phyloP scores from a whole-genome alignment of 2,113 vertebrate genomes.

The Cynoglossus semilaevis region DNA sequence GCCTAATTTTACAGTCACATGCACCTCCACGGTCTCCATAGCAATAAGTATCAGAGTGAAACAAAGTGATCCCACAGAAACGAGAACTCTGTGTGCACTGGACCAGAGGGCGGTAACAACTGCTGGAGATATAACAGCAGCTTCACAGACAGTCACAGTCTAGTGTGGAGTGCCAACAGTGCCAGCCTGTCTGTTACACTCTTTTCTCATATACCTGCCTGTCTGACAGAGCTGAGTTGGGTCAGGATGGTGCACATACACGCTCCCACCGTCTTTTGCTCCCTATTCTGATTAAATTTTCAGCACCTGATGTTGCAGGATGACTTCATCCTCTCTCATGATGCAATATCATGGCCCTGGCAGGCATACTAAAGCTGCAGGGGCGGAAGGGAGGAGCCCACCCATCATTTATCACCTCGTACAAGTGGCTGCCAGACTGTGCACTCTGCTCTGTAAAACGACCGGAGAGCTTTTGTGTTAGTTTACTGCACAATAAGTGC shows the following conservation, averaged over 20 bases:
- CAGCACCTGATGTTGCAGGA: slow-evolving; percentile 75
- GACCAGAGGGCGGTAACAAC: slow-evolving; percentile 14
- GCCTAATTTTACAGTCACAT: slow-evolving; percentile 4
- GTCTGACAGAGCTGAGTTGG: slow-evolving; percentile 15
- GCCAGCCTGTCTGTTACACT: slow-evolving; percentile 14
- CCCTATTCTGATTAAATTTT: slow-evolving; percentile 68
- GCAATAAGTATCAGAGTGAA: slow-evolving; percentile 25
- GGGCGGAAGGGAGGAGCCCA: slow-evolving; percentile 45
- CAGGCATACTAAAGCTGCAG: slow-evolving; percentile 52
- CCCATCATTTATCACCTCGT: slow-evolving; percentile 63
- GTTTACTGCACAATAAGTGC: background rate
- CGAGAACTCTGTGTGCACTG: background rate
- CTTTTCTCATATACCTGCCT: slow-evolving; percentile 13
- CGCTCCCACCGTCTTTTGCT: slow-evolving; percentile 42
- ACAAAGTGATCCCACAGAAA: slow-evolving; percentile 36
- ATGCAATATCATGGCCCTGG: slow-evolving; percentile 69
- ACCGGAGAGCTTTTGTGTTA: slow-evolving; percentile 10
- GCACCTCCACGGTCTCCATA: slow-evolving; percentile 9
- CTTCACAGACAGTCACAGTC: slow-evolving; percentile 13
- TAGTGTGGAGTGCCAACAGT: slow-evolving; percentile 8
- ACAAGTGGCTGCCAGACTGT: slow-evolving; percentile 39
- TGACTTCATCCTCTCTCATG: slow-evolving; percentile 78
- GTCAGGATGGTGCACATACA: slow-evolving; percentile 49
- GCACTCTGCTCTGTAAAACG: slow-evolving; percentile 22
- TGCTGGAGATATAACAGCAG: slow-evolving; percentile 15